Evolutionary conservation across 2,113 vertebrate species (phyloP).

Genomic region (Dasypus novemcinctus): DNA sequence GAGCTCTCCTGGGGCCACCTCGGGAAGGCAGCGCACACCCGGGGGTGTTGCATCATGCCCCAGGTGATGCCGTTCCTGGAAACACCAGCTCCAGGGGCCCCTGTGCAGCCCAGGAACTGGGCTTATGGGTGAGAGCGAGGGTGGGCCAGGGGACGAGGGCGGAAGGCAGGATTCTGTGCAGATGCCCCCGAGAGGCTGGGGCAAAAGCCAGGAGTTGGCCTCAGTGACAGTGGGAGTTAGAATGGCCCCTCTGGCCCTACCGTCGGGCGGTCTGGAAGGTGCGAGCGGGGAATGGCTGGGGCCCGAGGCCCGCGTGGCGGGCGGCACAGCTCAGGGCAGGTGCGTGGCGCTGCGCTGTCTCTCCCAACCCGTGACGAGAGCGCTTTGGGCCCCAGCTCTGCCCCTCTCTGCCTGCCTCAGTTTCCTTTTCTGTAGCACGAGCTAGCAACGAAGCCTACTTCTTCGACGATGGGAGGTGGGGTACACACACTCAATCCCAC

Average conservation of each 20-base stretch:
- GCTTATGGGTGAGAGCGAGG: background rate
- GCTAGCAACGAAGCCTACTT: background rate
- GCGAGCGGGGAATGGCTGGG: background rate
- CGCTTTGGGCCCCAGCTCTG: background rate
- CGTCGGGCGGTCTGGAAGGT: background rate
- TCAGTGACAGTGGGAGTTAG: background rate
- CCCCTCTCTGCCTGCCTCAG: background rate
- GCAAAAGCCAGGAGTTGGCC: background rate
- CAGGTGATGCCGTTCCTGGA: conserved; percentile 13
- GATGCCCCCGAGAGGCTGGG: background rate
- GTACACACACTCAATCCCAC: background rate
- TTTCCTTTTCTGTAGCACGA: background rate
- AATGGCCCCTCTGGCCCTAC: too few relatives aligned
- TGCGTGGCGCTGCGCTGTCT: too few relatives aligned
- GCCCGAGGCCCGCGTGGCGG: background rate
- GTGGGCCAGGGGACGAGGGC: background rate
- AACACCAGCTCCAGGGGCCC: background rate
- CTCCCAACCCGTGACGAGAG: background rate
- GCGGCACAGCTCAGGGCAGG: background rate
- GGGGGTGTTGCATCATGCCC: conserved; percentile 13
- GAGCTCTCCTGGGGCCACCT: background rate
- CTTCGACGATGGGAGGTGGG: background rate
- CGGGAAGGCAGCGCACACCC: background rate
- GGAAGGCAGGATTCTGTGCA: background rate
- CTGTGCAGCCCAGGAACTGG: background rate